These are phyloP conservation scores for Odocoileus virginianus DNA, from an alignment of 2,113 vertebrate species.

Conservation along the genomic window DNA sequence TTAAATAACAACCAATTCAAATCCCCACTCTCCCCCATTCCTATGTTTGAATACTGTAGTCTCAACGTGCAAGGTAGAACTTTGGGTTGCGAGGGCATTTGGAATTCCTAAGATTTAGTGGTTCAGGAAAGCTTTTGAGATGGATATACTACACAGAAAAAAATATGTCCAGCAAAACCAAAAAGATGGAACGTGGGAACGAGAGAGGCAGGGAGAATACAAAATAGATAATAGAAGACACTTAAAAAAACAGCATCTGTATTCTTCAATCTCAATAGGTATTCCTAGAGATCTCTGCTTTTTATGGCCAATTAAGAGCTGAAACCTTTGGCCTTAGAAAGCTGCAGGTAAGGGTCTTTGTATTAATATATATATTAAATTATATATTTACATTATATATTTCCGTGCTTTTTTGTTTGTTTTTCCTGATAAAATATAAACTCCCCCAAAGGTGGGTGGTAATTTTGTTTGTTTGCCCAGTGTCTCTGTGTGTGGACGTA, in stretches of 20 bases:
- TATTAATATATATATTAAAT: too few relatives aligned
- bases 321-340: not conserved
- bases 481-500: not conserved
- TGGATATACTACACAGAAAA: not conserved
- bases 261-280: not conserved
- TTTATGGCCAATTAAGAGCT: not conserved
- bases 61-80: not conserved
- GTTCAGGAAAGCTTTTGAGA: not conserved
- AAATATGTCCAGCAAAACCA: not conserved
- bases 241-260: not conserved
- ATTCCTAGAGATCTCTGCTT: not conserved
- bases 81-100: not conserved
- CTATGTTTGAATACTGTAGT: not conserved
- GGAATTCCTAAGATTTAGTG: not conserved
- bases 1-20: not conserved
- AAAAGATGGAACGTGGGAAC: not conserved
- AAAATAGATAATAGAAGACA: not conserved
- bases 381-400: not conserved
- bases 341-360: not conserved
- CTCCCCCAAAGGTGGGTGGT: not conserved
- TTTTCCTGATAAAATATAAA: not conserved
- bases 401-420: not conserved
- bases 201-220: not conserved
- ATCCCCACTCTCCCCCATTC: not conserved
- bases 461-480: not conserved